These are phyloP conservation scores for Eleginops maclovinus DNA, from an alignment of 2,113 vertebrate genomes.

Conservation along the genomic window DNA sequence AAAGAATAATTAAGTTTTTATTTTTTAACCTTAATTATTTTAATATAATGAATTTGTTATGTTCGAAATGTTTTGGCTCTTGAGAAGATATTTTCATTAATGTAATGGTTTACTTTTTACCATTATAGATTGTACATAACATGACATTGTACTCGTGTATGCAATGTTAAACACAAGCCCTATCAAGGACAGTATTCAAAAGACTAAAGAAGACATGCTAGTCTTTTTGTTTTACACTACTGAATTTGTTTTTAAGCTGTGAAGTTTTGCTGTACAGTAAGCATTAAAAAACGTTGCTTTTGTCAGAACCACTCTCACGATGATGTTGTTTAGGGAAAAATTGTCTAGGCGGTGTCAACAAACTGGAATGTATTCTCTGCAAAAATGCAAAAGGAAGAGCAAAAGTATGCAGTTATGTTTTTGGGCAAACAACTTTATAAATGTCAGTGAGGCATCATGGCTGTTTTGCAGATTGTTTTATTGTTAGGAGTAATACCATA, in stretches of 20 bases:
- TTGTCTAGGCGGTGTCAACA: conserved; percentile 5
- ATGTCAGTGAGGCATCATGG: conserved; percentile 22
- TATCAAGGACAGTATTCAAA: background rate
- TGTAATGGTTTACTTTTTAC: conserved; percentile 8
- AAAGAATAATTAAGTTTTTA: no score
- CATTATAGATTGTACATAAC: conserved; percentile 6
- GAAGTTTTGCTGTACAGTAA: background rate
- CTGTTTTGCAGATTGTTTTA: conserved; percentile 65
- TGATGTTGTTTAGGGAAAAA: conserved; percentile 12
- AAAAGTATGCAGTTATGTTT: background rate
- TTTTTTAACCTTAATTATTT: background rate
- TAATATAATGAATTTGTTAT: background rate
- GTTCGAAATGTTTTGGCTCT: conserved; percentile 1
- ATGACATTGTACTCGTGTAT: background rate
- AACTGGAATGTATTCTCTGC: background rate
- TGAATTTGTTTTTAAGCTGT: conserved; percentile 24
- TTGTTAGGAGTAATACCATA: conserved; percentile 46
- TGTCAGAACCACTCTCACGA: background rate
- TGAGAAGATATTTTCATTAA: background rate
- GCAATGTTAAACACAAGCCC: conserved; percentile 4
- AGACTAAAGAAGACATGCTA: background rate
- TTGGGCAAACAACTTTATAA: background rate
- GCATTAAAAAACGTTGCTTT: background rate
- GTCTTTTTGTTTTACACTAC: conserved; percentile 1
- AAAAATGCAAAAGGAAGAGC: background rate